Percentiles rank a stretch among this genome's conserved stretches.
These are phyloP conservation scores for Ptychoptera albimana DNA, from an alignment of 2,888 invertebrate genomes.

Conservation along the genomic window DNA sequence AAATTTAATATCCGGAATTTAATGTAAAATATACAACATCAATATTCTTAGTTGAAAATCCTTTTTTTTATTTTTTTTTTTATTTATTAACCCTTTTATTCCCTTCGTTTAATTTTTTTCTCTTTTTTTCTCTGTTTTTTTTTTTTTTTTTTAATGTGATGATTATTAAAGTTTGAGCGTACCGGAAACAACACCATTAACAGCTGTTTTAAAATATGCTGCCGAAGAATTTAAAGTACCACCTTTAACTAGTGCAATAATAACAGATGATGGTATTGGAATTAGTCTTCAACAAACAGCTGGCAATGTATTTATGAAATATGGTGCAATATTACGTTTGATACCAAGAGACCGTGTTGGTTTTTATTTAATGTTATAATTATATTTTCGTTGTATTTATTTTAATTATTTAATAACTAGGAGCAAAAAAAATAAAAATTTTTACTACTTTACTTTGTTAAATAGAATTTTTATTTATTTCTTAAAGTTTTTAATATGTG, in stretches of 20 bases:
- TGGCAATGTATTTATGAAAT: conserved; percentile 89
- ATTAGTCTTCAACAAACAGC: conserved; percentile 93
- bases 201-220: conserved; percentile 88
- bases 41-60: conserved; percentile 1
- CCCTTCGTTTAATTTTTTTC: conserved; percentile 8
- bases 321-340: conserved; percentile 79
- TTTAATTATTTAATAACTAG: too few species aligned
- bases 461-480: too few species aligned
- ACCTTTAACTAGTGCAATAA: conserved; percentile 88
- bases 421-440: too few species aligned
- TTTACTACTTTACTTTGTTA: too few species aligned
- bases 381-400: too few species aligned
- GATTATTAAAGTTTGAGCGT: conserved; percentile 55
- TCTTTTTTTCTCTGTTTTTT: conserved; percentile 11
- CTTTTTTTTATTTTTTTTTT: conserved; percentile 8
- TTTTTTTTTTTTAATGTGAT: conserved; percentile 5
- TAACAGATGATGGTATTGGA: conserved; percentile 93
- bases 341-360: conserved; percentile 93
- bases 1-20: background rate
- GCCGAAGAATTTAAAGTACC: conserved; percentile 94
- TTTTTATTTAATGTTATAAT: too few species aligned
- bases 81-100: conserved; percentile 12
- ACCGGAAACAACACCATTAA: conserved; percentile 87
- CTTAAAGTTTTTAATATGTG: too few species aligned
- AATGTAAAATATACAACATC: conserved; percentile 12